Base-by-base conservation (phyloP, 2,113 vertebrate species). In the Spermophilus dauricus region DNA sequence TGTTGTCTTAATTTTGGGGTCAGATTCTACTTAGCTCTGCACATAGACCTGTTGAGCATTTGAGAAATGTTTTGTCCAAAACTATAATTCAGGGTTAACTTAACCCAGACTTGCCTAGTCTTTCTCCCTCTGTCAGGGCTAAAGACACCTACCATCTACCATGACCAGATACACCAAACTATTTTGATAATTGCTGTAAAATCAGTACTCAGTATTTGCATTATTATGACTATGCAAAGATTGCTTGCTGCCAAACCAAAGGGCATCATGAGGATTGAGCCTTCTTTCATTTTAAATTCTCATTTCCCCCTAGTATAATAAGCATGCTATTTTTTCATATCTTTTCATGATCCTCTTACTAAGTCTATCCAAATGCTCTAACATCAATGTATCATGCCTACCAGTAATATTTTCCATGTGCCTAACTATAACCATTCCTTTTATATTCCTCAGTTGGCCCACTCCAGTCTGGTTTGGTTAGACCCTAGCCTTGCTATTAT, bases 221-320 rank as follows among this genome's bases (percentile, higher is more conserved):
- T 37, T 76, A 39, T 84, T 83, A 69, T 58, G 48, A 56, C 12
- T 42, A 18, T 42, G 77, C 51, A 89, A 48, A 76, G 51, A 42
- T 76, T 77, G 26, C 86, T 67, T 48, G 85, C 34, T 76, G 11
- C 37, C 34, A 70, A 42, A 30, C 17, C 51, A 77, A 45, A 4
- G 89, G 80, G 16, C 13, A 77, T 72, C 56, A 20, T 70, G 61
- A 78, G 34, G 28, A 69, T 53, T n/a, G 48, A 34, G 4, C n/a
- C 45, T 82, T 22, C n/a, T 75, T 94, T 91, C 51, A 65, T 90
- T 80, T 86, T 48, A 80, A 81, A 88, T 83, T 9, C 34, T 94
- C 22, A 76, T 56, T 86, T 70, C 63, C 53, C 69, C 65, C 32
- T 76, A 84, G 37, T 89, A 7, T 53, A 88, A 89, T 45, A 72